Conservation (phyloP, 2,888 invertebrate genomes). For the Machimus rusticus region DNA sequence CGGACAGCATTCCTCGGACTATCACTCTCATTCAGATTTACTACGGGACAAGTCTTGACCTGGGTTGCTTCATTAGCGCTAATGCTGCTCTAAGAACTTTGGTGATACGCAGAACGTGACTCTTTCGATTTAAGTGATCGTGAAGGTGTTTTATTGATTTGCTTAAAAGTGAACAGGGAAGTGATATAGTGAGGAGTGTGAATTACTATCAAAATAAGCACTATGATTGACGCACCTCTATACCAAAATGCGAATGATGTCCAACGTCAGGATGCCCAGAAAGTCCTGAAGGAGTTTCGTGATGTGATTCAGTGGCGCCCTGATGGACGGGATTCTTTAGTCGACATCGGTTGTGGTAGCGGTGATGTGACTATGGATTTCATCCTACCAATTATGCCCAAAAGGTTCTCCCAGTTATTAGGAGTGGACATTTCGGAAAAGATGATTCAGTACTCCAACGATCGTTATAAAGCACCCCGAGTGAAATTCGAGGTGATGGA, state of each 20-base stretch:
- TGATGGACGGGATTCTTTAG: slow-evolving; percentile 64
- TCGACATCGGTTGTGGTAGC: slow-evolving; percentile 80
- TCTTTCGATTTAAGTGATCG: slow-evolving; percentile 47
- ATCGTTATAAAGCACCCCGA: slow-evolving; percentile 64
- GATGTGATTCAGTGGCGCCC: slow-evolving; percentile 67
- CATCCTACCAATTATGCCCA: slow-evolving; percentile 70
- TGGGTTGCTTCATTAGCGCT: neutral
- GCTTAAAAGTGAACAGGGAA: neutral
- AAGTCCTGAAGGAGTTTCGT: slow-evolving; percentile 71
- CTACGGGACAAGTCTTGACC: neutral
- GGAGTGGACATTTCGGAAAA: slow-evolving; percentile 75
- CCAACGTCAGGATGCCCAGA: slow-evolving; percentile 72
- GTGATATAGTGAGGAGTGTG: neutral
- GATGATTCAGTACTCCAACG: slow-evolving; percentile 74
- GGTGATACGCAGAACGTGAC: neutral
- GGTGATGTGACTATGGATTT: slow-evolving; percentile 74
- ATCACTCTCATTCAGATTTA: neutral
- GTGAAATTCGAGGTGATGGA: slow-evolving; percentile 66
- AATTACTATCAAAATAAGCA: neutral
- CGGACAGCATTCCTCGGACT: neutral
- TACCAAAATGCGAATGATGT: slow-evolving; percentile 74
- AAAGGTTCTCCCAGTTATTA: slow-evolving; percentile 64
- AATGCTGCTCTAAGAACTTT: neutral
- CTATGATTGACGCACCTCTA: slow-evolving; percentile 71
- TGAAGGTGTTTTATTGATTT: neutral